phyloP scores from a whole-genome alignment of 2,113 vertebrate genomes.

The Gulo gulo region DNA sequence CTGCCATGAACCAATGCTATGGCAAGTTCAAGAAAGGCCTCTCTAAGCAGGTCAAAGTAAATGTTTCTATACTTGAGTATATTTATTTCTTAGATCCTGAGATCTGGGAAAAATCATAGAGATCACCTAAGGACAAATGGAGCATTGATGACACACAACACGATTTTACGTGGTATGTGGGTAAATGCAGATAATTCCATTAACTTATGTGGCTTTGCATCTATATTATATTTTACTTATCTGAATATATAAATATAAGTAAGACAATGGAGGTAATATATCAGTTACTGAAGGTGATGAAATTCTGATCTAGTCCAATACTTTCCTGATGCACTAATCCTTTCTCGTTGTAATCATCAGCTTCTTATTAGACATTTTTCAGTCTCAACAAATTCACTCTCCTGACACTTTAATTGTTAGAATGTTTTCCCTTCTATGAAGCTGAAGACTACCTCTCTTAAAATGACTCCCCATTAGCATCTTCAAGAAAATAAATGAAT shows the following conservation, averaged over 20 bases:
- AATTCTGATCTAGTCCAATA: slow-evolving; percentile 10
- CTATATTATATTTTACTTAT: slow-evolving; percentile 26
- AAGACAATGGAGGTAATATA: slow-evolving; percentile 33
- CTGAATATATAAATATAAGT: slow-evolving; percentile 32
- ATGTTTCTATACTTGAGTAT: neutral
- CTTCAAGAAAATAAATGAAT: slow-evolving; percentile 31
- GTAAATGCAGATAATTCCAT: slow-evolving; percentile 27
- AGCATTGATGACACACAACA: neutral
- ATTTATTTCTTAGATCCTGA: neutral
- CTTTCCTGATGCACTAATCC: slow-evolving; percentile 22
- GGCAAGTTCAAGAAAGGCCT: neutral
- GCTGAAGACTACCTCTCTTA: slow-evolving; percentile 9
- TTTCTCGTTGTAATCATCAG: slow-evolving; percentile 22
- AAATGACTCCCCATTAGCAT: neutral
- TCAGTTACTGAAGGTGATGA: slow-evolving; percentile 26
- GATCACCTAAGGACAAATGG: slow-evolving; percentile 18
- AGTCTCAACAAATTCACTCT: slow-evolving; percentile 11
- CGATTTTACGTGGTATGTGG: neutral
- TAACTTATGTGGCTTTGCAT: neutral
- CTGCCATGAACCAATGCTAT: neutral
- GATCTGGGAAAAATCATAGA: neutral
- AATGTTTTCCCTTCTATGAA: neutral
- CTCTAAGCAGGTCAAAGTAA: neutral
- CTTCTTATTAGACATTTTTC: slow-evolving; percentile 27
- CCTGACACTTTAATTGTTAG: neutral